Conservation (phyloP, 2,888 invertebrate species). For the Macrophya annulata region DNA sequence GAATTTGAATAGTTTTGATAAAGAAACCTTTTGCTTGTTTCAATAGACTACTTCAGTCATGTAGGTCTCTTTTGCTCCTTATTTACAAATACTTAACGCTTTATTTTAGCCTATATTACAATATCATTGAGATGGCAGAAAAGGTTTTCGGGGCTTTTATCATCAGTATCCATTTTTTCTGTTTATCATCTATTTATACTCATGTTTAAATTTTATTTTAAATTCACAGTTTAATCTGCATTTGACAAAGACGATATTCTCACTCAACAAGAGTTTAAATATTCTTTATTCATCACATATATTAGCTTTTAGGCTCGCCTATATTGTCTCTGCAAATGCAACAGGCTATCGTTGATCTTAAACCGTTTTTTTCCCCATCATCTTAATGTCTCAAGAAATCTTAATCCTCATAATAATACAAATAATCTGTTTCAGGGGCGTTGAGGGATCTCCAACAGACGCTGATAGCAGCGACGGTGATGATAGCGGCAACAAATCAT, state of each 20-base stretch:
- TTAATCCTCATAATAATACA: neutral
- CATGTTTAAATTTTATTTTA: constrained; percentile 57
- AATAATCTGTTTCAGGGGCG: constrained; percentile 70
- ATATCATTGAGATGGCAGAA: constrained; percentile 61
- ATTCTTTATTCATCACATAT: too few relatives aligned
- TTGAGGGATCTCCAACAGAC: constrained; percentile 71
- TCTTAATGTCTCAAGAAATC: neutral
- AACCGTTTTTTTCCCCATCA: neutral
- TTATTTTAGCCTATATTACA: neutral
- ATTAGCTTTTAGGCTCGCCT: too few relatives aligned
- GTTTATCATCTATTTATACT: constrained; percentile 60
- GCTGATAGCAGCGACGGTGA: constrained; percentile 73
- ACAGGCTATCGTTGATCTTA: neutral
- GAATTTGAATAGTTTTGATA: neutral
- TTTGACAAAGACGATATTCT: neutral
- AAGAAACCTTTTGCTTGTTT: neutral
- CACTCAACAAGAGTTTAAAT: neutral
- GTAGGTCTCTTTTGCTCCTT: neutral
- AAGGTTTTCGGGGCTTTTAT: constrained; percentile 70
- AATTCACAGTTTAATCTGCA: neutral
- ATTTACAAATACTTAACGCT: neutral
- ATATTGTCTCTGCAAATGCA: neutral
- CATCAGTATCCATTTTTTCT: constrained; percentile 70
- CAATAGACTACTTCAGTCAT: neutral
- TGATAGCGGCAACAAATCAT: constrained; percentile 75